Percentiles rank a stretch among this genome's conserved stretches.
Conservation (phyloP, 2,797 vertebrate genomes). For the Scyliorhinus canicula region DNA sequence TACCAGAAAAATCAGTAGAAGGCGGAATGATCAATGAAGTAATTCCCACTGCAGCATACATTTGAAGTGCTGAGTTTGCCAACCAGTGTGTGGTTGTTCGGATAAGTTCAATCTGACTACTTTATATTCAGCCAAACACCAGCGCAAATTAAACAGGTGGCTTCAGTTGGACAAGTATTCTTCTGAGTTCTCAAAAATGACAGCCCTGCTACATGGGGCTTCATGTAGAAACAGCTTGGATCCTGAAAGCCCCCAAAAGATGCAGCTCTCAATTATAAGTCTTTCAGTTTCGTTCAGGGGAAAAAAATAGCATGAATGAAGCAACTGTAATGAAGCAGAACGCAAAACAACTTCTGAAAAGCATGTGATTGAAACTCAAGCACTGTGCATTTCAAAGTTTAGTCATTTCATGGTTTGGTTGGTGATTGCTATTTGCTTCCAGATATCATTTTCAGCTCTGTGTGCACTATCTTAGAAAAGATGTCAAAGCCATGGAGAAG, state of each 20-base stretch:
- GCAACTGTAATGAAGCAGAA: not conserved
- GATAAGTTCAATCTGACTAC: not conserved
- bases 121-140: not conserved
- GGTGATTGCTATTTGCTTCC: not conserved
- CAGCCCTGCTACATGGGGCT: not conserved
- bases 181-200: not conserved
- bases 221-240: not conserved
- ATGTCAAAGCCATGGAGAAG: not conserved
- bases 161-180: not conserved
- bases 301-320: not conserved
- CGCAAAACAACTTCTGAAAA: not conserved
- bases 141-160: not conserved
- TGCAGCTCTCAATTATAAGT: not conserved
- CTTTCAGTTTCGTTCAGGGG: not conserved
- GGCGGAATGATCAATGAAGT: not conserved
- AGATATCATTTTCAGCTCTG: not conserved
- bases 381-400: not conserved
- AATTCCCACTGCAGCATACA: not conserved
- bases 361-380: not conserved
- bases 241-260: not conserved
- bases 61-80: not conserved
- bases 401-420: not conserved
- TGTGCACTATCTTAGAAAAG: not conserved
- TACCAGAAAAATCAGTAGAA: not conserved
- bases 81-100: not conserved